Conservation (phyloP, 2,797 vertebrate genomes). For the Gallinago stenura region DNA sequence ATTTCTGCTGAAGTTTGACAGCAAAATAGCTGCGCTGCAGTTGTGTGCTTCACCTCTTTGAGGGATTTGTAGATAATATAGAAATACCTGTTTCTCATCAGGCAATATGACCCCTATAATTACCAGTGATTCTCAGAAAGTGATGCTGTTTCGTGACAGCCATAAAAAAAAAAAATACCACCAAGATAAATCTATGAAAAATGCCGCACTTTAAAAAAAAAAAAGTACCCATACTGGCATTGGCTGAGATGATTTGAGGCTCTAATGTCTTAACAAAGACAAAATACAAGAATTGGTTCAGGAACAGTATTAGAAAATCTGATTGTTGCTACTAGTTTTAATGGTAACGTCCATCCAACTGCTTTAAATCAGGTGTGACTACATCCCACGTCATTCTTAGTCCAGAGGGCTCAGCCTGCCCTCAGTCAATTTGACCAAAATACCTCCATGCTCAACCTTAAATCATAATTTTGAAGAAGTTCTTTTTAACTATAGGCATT, state of each 20-base stretch:
- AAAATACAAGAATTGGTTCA: neutral
- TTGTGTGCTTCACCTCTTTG: neutral
- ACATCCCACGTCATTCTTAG: neutral
- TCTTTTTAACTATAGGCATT: neutral
- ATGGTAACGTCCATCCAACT: neutral
- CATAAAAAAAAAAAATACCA: neutral
- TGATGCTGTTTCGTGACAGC: neutral
- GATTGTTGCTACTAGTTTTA: neutral
- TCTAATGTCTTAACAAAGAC: neutral
- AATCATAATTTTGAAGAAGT: neutral
- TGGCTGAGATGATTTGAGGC: neutral
- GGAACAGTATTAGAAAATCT: neutral
- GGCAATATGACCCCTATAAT: conserved; percentile 27
- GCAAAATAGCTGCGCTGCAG: neutral
- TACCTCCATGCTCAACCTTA: neutral
- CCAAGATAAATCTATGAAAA: neutral
- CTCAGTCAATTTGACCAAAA: neutral
- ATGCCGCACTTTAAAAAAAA: neutral
- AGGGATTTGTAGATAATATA: neutral
- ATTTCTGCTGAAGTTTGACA: neutral
- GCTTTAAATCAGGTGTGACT: neutral
- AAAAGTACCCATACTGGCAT: neutral
- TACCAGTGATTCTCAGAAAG: neutral
- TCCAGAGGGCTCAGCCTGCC: neutral
- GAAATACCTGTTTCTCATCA: conserved; percentile 37